These are phyloP conservation scores for Nothobranchius furzeri DNA, from an alignment of 2,113 vertebrate genomes.

Conservation along the genomic window DNA sequence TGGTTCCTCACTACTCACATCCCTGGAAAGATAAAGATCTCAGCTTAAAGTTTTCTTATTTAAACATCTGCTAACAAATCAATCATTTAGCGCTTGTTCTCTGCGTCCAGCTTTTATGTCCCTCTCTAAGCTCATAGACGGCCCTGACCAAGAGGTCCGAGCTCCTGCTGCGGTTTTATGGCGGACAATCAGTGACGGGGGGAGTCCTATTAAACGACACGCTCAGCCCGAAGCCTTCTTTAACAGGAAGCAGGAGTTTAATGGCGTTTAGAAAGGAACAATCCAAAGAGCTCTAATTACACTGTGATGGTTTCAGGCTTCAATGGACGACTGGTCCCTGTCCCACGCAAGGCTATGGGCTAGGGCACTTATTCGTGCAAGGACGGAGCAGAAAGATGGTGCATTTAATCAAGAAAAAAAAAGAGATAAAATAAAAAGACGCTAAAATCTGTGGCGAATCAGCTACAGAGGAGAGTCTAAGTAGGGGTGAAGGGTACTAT, in stretches of 20 bases:
- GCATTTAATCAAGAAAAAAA: no score
- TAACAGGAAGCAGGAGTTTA: conserved; percentile 55
- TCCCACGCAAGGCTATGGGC: neutral
- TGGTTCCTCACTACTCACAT: no score
- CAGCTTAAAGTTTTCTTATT: neutral
- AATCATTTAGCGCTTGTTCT: neutral
- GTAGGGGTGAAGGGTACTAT: conserved; percentile 8
- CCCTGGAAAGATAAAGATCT: neutral
- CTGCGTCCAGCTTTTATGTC: conserved; percentile 7
- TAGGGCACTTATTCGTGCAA: neutral
- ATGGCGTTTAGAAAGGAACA: conserved; percentile 58
- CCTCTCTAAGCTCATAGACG: neutral
- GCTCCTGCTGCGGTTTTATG: conserved; percentile 47
- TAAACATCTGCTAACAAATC: conserved; percentile 7
- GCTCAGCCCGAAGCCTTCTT: conserved; percentile 47
- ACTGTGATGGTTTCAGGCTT: conserved; percentile 56
- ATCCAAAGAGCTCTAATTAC: conserved; percentile 50
- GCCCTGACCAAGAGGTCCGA: conserved; percentile 18
- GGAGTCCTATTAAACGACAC: conserved; percentile 38
- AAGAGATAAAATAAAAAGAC: neutral
- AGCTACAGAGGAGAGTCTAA: neutral
- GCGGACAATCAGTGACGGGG: conserved; percentile 13
- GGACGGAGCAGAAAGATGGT: no score
- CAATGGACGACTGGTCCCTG: conserved; percentile 40
- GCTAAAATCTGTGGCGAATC: neutral